Evolutionary conservation across 2,888 invertebrate genomes (phyloP).

Genomic region (Anticlea derivata): DNA sequence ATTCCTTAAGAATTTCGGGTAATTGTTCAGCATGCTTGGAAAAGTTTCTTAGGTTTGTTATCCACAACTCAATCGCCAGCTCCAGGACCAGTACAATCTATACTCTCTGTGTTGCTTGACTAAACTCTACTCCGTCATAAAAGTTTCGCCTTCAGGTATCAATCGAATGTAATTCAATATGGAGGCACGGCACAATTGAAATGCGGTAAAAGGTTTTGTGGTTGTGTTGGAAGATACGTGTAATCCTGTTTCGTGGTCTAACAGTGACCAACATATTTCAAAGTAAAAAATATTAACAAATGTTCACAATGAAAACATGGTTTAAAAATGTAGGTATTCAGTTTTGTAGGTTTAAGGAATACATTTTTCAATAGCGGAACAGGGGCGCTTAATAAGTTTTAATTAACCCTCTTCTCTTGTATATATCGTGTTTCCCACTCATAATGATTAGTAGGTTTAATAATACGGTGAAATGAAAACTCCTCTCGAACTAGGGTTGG

Average conservation of each 20-base stretch:
- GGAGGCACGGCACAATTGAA: neutral
- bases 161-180: neutral
- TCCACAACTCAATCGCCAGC: no score
- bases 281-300: neutral
- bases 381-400: constrained; percentile 23
- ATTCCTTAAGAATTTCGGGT: constrained; percentile 16
- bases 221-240: neutral
- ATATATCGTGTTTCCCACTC: constrained; percentile 46
- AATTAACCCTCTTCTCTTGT: constrained; percentile 35
- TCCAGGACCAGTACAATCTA: no score
- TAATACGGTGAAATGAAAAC: constrained; percentile 46
- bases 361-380: constrained; percentile 13
- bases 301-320: neutral
- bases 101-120: neutral
- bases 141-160: neutral
- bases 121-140: neutral
- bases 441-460: constrained; percentile 56
- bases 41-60: no score
- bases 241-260: neutral
- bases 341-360: neutral
- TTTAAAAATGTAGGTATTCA: neutral
- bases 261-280: neutral
- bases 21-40: neutral
- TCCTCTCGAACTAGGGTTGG: constrained; percentile 25
- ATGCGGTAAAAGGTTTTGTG: constrained; percentile 1